Conservation (phyloP, 1,140 invertebrate species). For the Heliconius congener region DNA sequence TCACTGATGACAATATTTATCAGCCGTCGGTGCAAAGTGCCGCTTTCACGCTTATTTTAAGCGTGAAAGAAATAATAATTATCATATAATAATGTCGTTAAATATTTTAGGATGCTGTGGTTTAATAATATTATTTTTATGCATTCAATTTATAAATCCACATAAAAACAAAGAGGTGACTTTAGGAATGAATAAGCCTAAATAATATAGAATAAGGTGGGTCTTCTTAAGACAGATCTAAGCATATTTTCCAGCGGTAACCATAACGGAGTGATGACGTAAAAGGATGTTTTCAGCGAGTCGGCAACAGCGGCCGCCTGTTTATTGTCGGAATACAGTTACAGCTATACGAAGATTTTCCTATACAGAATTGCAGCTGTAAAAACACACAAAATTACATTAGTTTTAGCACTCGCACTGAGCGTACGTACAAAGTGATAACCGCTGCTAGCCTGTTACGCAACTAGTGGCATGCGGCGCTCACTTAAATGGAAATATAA, state of each 20-base stretch:
- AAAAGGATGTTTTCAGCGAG: conserved; percentile 81
- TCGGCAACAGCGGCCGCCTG: conserved; percentile 74
- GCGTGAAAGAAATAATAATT: background rate
- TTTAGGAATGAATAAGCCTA: background rate
- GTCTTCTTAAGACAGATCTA: conserved; percentile 24
- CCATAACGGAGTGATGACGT: conserved; percentile 77
- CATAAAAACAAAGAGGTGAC: background rate
- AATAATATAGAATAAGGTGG: background rate
- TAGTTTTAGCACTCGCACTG: conserved; percentile 63
- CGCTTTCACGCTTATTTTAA: no score
- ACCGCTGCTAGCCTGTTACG: conserved; percentile 36
- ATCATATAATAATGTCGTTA: background rate
- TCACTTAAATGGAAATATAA: conserved; percentile 54
- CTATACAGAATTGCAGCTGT: conserved; percentile 76
- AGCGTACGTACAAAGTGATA: conserved; percentile 49
- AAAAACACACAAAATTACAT: conserved; percentile 72
- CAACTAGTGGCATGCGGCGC: conserved; percentile 43
- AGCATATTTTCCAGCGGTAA: conserved; percentile 50
- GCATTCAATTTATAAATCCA: background rate
- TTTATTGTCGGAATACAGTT: conserved; percentile 77
- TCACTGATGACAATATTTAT: conserved; percentile 35
- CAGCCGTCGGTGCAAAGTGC: background rate
- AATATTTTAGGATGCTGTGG: no score
- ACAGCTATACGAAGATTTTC: conserved; percentile 65
- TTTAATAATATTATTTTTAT: no score